These are phyloP conservation scores for Zoanthus gigantus DNA, from an alignment of 92 coral and sea anemone genomes.

Conservation along the genomic window DNA sequence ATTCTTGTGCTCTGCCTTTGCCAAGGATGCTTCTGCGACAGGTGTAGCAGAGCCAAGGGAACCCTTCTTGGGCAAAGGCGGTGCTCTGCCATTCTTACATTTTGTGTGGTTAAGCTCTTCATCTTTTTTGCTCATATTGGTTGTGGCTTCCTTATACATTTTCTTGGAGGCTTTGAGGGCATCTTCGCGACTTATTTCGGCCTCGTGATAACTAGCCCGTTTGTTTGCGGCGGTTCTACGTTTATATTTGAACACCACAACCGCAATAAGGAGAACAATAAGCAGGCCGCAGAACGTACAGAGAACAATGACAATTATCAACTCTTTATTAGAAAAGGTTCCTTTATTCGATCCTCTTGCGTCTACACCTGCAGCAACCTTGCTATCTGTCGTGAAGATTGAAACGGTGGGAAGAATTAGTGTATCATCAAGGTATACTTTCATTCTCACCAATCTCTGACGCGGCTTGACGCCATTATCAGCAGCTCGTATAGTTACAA, in stretches of 20 bases:
- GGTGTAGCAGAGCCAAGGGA: slow-evolving; percentile 61
- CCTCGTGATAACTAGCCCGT: slow-evolving; percentile 77
- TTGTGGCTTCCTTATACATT: slow-evolving; percentile 87
- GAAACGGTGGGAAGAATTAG: slow-evolving; percentile 4
- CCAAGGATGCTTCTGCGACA: slow-evolving; percentile 46
- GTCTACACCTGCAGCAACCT: slow-evolving; percentile 37
- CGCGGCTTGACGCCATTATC: slow-evolving; percentile 66
- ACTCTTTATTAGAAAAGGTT: slow-evolving; percentile 64
- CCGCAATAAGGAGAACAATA: slow-evolving; percentile 51
- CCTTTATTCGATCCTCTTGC: slow-evolving; percentile 56
- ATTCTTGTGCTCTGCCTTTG: slow-evolving; percentile 39
- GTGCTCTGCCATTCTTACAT: slow-evolving; percentile 59
- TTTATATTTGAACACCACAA: slow-evolving; percentile 63
- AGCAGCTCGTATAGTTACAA: slow-evolving; percentile 72
- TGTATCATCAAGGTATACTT: slow-evolving; percentile 37
- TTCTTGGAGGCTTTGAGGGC: slow-evolving; percentile 90
- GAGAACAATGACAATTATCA: slow-evolving; percentile 75
- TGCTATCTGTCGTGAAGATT: slow-evolving; percentile 16
- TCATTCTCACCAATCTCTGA: slow-evolving; percentile 63
- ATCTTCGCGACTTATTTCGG: slow-evolving; percentile 86
- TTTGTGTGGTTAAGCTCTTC: slow-evolving; percentile 47
- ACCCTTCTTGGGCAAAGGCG: slow-evolving; percentile 65
- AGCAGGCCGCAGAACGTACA: slow-evolving; percentile 73
- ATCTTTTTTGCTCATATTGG: slow-evolving; percentile 51
- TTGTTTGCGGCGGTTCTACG: slow-evolving; percentile 57